These are phyloP conservation scores for Neelides sp. DNA, from an alignment of 1,140 invertebrate species.

Conservation along the genomic window DNA sequence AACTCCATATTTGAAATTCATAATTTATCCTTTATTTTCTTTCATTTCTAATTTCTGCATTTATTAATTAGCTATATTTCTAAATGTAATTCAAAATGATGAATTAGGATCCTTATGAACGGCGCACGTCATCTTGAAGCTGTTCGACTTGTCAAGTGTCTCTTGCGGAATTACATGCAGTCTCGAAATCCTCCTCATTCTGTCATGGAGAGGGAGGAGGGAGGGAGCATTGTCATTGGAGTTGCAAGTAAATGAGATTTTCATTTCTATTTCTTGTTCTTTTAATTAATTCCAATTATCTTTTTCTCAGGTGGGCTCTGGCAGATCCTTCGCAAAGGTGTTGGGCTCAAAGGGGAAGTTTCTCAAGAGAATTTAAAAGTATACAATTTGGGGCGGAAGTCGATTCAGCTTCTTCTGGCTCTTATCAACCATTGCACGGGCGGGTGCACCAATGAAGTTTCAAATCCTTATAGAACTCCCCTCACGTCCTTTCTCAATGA, in stretches of 20 bases:
- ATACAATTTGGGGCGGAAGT: constrained; percentile 68
- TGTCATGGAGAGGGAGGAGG: constrained; percentile 43
- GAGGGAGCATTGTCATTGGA: constrained; percentile 70
- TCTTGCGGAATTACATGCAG: constrained; percentile 63
- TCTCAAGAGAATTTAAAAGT: constrained; percentile 19
- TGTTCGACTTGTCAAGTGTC: constrained; percentile 56
- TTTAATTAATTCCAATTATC: background rate
- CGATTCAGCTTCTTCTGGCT: constrained; percentile 69
- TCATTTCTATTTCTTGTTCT: background rate
- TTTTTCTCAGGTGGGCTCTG: constrained; percentile 67
- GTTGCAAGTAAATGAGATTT: constrained; percentile 54
- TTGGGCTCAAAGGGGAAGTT: constrained; percentile 34
- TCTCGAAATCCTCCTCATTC: constrained; percentile 60
- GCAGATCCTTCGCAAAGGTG: constrained; percentile 55
- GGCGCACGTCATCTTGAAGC: constrained; percentile 56
- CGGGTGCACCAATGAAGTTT: constrained; percentile 34
- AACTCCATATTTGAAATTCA: constrained; percentile 17
- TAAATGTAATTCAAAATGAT: no score
- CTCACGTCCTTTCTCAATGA: constrained; percentile 59
- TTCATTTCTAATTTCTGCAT: constrained; percentile 44
- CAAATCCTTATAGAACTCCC: constrained; percentile 70
- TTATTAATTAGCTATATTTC: no score
- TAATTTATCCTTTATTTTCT: constrained; percentile 34
- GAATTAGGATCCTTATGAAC: no score
- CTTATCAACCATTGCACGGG: constrained; percentile 81